Evolutionary conservation across 2,888 invertebrate genomes (phyloP).

Genomic region (Acanthosepion lycidas): DNA sequence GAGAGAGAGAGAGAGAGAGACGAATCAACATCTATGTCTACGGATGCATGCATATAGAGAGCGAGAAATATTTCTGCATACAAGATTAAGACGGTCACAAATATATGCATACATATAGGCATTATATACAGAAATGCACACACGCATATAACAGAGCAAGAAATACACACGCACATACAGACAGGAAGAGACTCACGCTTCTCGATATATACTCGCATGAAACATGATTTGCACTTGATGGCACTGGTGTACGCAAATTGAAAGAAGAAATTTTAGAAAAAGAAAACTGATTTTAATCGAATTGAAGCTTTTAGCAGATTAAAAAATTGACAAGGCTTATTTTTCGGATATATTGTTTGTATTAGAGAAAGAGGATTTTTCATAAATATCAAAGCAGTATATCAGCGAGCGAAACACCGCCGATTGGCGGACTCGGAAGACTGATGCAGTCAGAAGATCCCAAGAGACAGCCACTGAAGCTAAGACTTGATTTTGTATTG

Average conservation of each 20-base stretch:
- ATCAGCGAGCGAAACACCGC: background rate
- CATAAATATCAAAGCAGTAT: background rate
- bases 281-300: background rate
- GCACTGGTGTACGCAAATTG: background rate
- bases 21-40: no score
- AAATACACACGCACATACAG: background rate
- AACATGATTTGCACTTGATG: background rate
- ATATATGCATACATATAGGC: no score
- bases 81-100: no score
- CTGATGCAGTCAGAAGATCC: background rate
- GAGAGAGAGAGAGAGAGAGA: no score
- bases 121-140: no score
- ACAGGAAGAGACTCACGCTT: background rate
- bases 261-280: background rate
- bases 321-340: background rate
- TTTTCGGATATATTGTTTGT: background rate
- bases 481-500: no score
- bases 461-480: no score
- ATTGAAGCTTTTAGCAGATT: conserved; percentile 33
- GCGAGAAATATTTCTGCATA: no score
- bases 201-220: background rate
- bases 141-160: no score
- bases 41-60: no score
- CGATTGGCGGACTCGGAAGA: background rate
- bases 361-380: background rate